Percentiles rank a stretch among this genome's conserved stretches.
phyloP scores from a whole-genome alignment of 2,888 invertebrate species.

The Biston stratarius region DNA sequence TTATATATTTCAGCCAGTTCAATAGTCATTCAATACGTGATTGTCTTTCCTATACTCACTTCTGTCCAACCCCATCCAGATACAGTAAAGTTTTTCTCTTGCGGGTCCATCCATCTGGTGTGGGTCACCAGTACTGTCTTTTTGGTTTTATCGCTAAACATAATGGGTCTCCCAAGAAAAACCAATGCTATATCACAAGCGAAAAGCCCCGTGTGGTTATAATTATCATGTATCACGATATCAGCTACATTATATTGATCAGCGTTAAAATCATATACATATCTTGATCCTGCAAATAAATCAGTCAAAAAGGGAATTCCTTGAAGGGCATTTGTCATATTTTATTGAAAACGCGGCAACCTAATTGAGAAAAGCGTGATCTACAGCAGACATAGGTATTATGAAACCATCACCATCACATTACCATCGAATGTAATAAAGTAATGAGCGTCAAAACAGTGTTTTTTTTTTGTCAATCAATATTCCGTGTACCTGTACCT shows the following conservation, averaged over 20 bases:
- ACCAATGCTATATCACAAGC: conserved; percentile 69
- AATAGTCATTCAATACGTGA: too few relatives aligned
- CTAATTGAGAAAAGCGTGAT: too few relatives aligned
- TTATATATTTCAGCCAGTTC: too few relatives aligned
- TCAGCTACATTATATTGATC: conserved; percentile 49
- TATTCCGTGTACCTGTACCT: too few relatives aligned
- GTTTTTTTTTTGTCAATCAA: too few relatives aligned
- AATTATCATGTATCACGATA: conserved; percentile 60
- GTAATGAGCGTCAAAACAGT: too few relatives aligned
- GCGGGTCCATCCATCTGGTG: conserved; percentile 62
- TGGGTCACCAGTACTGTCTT: conserved; percentile 60
- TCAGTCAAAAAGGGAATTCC: too few relatives aligned
- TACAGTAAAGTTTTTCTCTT: conserved; percentile 55
- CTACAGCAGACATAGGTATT: too few relatives aligned
- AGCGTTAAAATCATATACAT: conserved; percentile 58
- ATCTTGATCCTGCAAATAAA: conserved; percentile 60
- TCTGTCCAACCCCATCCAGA: conserved; percentile 72
- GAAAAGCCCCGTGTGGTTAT: conserved; percentile 59
- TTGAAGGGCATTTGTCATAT: background rate
- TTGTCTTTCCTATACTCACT: conserved; percentile 48
- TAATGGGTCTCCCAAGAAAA: conserved; percentile 56
- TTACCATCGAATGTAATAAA: too few relatives aligned
- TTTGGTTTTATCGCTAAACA: conserved; percentile 52
- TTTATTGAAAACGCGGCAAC: too few relatives aligned
- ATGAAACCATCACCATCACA: too few relatives aligned